These are phyloP conservation scores for Nothobranchius kuhntae DNA, from an alignment of 2,113 vertebrate genomes.

Conservation along the genomic window DNA sequence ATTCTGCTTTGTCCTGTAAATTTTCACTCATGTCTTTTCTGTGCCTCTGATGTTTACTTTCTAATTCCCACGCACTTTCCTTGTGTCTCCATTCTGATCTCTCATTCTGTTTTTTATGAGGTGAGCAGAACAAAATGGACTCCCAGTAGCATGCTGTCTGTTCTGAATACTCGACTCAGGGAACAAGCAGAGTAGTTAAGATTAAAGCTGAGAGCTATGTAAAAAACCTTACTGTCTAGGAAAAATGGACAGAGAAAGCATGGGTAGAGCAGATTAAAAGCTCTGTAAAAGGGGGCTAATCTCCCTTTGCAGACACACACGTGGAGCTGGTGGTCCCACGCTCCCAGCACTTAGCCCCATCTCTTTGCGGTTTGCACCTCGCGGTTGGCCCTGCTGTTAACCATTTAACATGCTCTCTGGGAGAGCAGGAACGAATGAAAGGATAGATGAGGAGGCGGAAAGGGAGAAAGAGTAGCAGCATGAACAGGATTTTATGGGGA, in stretches of 20 bases:
- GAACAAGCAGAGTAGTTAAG: slow-evolving; percentile 47
- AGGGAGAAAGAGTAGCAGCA: slow-evolving; percentile 71
- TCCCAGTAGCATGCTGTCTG: slow-evolving; percentile 55
- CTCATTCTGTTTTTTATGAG: slow-evolving; percentile 46
- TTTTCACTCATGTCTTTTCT: slow-evolving; percentile 16
- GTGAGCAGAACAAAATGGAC: slow-evolving; percentile 56
- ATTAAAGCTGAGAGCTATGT: slow-evolving; percentile 50
- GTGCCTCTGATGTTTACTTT: slow-evolving; percentile 13
- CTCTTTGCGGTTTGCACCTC: slow-evolving; percentile 72
- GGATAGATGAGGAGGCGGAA: slow-evolving; percentile 53
- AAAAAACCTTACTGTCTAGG: slow-evolving; percentile 50
- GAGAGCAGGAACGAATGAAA: slow-evolving; percentile 57
- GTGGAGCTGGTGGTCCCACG: slow-evolving; percentile 70
- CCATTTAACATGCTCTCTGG: slow-evolving; percentile 70
- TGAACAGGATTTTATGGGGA: slow-evolving; percentile 77
- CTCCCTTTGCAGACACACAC: slow-evolving; percentile 57
- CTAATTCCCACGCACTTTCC: slow-evolving; percentile 36
- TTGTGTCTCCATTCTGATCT: slow-evolving; percentile 30
- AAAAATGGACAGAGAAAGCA: slow-evolving; percentile 37
- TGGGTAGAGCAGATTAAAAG: slow-evolving; percentile 56
- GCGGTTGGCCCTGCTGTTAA: slow-evolving; percentile 60
- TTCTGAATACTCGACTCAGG: slow-evolving; percentile 47
- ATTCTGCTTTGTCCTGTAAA: slow-evolving; percentile 12
- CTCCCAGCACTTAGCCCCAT: slow-evolving; percentile 70
- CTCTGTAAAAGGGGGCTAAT: slow-evolving; percentile 66